Base-by-base conservation (phyloP, 2,888 invertebrate genomes). In the Callyntrura guangdongensis region DNA sequence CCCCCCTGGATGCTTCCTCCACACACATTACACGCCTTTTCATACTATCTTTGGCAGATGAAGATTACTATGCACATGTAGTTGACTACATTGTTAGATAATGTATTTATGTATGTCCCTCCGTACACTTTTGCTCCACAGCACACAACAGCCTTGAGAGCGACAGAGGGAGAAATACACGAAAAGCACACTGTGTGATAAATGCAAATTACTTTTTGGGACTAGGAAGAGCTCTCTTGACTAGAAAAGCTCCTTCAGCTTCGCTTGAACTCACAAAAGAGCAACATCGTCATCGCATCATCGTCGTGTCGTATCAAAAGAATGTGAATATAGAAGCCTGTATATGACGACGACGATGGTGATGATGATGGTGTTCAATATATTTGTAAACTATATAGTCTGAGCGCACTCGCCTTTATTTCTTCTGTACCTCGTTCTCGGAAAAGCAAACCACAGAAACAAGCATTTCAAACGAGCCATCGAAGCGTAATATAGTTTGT, bases 131-230 rank as follows among this genome's bases (percentile, higher is more conserved):
- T 67, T 36, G 36, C 36, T 36, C 11, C n/a, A 9, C 53, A 14
- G 53, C 53, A 53, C 36, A 36, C 36, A n/a, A 83, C 22, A 83
- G 64, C 89, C 89, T 74, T 83, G 25, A 47, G 49, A 36, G 47
- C 49, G 67, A 69, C 20, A 17, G 72, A 84, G 81, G 53, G 69
- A 56, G 69, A 36, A 82, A 82, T 64, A 45, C 36, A 77, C 61
- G 85, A 61, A 27, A 22, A 82, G 82, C 67, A 64, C 36, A 83
- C 83, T 49, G 77, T 90, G 91, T 92, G 92, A 92, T 92, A 92
- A 91, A 92, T 92, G 92, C 92, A 92, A 92, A 92, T 91, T 91
- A 91, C 92, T 89, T 92, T 90, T 90, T 82, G 86, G 82, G 74
- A 81, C 72, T 89, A 89, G 47, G 47, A 22, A 79, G 25, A 77